phyloP scores from a whole-genome alignment of 2,113 vertebrate genomes.

The Irena cyanogastra region DNA sequence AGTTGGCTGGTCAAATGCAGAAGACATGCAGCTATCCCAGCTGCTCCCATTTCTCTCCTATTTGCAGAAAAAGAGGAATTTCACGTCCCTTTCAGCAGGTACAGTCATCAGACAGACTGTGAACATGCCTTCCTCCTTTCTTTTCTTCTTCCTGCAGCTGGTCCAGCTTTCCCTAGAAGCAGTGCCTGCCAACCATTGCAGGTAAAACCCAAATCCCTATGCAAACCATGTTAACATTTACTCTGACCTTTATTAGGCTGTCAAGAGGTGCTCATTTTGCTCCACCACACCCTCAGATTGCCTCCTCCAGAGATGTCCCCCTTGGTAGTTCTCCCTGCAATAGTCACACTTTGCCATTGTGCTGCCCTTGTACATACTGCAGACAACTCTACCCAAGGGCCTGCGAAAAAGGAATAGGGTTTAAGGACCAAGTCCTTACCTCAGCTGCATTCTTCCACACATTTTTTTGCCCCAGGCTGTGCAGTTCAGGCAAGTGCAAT shows the following conservation, averaged over 20 bases:
- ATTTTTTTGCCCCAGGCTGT: not conserved
- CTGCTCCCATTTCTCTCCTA: not conserved
- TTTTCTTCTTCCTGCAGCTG: not conserved
- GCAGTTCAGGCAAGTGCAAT: not conserved
- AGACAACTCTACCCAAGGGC: not conserved
- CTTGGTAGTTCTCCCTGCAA: accelerated
- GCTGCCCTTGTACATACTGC: not conserved
- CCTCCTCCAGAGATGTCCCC: not conserved
- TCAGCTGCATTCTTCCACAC: not conserved
- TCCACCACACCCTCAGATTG: not conserved
- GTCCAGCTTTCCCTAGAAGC: not conserved
- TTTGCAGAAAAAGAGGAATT: not conserved
- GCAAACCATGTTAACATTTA: not conserved
- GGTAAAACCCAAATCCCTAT: not conserved
- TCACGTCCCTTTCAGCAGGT: not conserved
- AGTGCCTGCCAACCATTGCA: not conserved
- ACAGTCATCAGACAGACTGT: not conserved
- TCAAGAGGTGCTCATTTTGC: not conserved
- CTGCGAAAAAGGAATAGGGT: not conserved
- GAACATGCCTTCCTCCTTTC: not conserved
- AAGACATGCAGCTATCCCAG: not conserved
- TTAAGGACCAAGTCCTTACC: not conserved
- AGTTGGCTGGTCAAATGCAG: not conserved
- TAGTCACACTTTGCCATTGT: accelerated
- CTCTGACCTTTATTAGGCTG: not conserved